Conservation (phyloP, 2,113 vertebrate species). For the Sinocyclocheilus rhinocerous region DNA sequence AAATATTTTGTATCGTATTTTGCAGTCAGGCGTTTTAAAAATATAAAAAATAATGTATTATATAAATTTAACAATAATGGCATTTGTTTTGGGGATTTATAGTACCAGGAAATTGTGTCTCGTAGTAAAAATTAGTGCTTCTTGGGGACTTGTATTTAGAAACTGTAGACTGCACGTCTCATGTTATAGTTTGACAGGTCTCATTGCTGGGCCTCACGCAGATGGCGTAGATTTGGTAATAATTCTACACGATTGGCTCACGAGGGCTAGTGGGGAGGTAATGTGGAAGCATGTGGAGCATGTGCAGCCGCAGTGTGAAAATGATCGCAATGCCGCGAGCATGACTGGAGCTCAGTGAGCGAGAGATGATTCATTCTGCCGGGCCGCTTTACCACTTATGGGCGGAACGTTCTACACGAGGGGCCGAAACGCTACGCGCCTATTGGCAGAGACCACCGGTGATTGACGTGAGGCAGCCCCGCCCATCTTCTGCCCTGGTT, state of each 20-base stretch:
- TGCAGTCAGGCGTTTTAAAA: not conserved
- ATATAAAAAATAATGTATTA: too few relatives aligned
- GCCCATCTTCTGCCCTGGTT: slow-evolving; percentile 77
- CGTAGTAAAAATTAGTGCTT: not conserved
- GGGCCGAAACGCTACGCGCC: slow-evolving; percentile 52
- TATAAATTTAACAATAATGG: not conserved
- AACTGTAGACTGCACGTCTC: slow-evolving; percentile 32
- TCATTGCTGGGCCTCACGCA: slow-evolving; percentile 34
- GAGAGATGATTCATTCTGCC: slow-evolving; percentile 70
- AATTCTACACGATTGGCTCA: slow-evolving; percentile 52
- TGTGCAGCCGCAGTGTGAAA: slow-evolving; percentile 72
- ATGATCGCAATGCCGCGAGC: slow-evolving; percentile 69
- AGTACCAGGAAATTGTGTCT: slow-evolving; percentile 6
- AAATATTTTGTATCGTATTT: not conserved
- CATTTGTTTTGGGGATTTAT: slow-evolving; percentile 13
- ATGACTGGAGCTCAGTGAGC: slow-evolving; percentile 59
- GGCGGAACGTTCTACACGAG: slow-evolving; percentile 62
- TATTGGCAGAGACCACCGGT: slow-evolving; percentile 63
- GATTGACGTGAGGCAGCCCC: slow-evolving; percentile 70
- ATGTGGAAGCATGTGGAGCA: slow-evolving; percentile 70
- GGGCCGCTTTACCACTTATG: slow-evolving; percentile 71
- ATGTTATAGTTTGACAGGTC: slow-evolving; percentile 12
- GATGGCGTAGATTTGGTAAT: slow-evolving; percentile 54
- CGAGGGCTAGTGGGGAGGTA: slow-evolving; percentile 51
- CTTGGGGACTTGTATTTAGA: slow-evolving; percentile 20